A percentile compares a stretch with the other conserved stretches of the same genome.
These are phyloP conservation scores for Helicoverpa zea DNA, from an alignment of 1,140 invertebrate genomes.

Conservation along the genomic window DNA sequence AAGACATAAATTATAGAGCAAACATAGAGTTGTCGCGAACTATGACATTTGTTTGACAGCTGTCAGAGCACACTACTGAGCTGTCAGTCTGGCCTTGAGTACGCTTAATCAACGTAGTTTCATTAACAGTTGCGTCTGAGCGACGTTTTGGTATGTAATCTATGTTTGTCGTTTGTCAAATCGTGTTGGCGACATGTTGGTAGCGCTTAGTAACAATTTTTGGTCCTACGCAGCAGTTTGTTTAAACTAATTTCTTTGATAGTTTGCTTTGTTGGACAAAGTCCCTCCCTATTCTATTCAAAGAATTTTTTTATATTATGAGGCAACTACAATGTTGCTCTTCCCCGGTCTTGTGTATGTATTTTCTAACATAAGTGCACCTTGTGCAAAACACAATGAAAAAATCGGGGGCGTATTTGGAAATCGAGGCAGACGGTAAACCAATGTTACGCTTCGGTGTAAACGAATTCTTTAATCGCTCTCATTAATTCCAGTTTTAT, in stretches of 20 bases:
- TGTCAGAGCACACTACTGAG: slow-evolving; percentile 5
- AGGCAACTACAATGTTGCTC: no score
- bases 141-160: slow-evolving; percentile 22
- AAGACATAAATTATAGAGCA: slow-evolving; percentile 17
- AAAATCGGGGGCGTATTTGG: background rate
- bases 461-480: slow-evolving; percentile 48
- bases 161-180: background rate
- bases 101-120: slow-evolving; percentile 31
- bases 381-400: no score
- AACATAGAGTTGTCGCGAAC: slow-evolving; percentile 24
- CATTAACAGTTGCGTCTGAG: slow-evolving; percentile 12
- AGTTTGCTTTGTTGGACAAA: no score
- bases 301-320: no score
- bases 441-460: slow-evolving; percentile 52
- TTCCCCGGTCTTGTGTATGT: no score
- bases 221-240: no score
- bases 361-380: no score
- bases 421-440: background rate
- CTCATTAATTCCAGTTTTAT: slow-evolving; percentile 58
- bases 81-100: background rate
- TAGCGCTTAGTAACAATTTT: background rate
- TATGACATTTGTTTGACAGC: slow-evolving; percentile 24
- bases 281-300: no score
- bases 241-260: no score
- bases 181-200: background rate